These are phyloP conservation scores for Empidonax alnorum DNA, from an alignment of 2,113 vertebrate species.

Conservation along the genomic window DNA sequence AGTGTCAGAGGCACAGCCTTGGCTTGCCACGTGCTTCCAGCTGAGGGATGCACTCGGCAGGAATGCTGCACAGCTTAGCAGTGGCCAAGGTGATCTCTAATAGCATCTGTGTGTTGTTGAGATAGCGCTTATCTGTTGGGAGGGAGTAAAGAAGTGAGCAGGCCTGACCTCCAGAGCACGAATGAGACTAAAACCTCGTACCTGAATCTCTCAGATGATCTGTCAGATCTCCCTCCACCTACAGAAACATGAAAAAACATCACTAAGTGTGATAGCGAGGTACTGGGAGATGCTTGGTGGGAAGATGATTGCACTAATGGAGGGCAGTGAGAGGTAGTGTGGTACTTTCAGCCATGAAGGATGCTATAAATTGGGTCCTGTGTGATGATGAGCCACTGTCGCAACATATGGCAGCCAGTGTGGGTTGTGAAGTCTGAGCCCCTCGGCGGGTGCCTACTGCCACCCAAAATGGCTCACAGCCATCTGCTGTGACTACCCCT, in stretches of 20 bases:
- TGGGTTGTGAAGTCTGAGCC: slow-evolving; percentile 42
- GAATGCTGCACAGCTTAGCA: neutral
- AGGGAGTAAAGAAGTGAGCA: neutral
- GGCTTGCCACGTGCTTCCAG: neutral
- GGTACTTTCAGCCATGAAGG: neutral
- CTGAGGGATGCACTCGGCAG: neutral
- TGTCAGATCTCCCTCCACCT: neutral
- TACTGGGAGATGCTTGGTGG: neutral
- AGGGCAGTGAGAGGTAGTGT: neutral
- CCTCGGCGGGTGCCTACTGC: neutral
- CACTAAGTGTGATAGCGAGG: neutral
- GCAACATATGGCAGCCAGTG: slow-evolving; percentile 29
- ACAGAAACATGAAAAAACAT: neutral
- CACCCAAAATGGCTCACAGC: slow-evolving; percentile 37
- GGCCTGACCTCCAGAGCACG: slow-evolving; percentile 1
- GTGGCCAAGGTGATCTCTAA: slow-evolving; percentile 20
- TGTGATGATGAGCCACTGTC: slow-evolving; percentile 32
- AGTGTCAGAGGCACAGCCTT: neutral
- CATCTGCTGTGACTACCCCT: slow-evolving; percentile 39
- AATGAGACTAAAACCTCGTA: neutral
- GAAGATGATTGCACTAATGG: neutral
- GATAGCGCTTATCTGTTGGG: slow-evolving; percentile 17
- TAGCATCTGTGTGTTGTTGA: slow-evolving; percentile 16
- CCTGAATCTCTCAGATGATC: neutral
- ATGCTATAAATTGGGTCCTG: slow-evolving; percentile 7